Evolutionary conservation across 2,113 vertebrate species (phyloP).

Genomic region (Gila orcuttii): DNA sequence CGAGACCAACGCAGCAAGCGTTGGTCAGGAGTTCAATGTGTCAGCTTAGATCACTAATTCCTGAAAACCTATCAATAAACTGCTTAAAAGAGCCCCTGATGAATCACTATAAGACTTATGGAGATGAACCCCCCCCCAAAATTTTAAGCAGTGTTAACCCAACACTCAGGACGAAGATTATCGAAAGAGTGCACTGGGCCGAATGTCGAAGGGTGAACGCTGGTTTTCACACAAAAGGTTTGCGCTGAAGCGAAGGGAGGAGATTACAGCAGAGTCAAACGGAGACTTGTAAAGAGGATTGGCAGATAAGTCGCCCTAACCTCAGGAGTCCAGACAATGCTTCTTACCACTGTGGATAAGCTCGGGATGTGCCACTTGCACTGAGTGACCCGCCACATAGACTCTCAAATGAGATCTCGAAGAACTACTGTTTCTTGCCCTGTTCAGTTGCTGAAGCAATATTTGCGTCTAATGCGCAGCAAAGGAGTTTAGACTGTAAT

Average conservation of each 20-base stretch:
- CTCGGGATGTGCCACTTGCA: conserved; percentile 63
- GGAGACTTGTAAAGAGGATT: conserved; percentile 74
- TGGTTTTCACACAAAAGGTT: neutral
- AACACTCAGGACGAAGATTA: neutral
- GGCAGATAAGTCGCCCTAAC: conserved; percentile 73
- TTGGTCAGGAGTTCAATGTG: conserved; percentile 52
- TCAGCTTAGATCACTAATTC: conserved; percentile 31
- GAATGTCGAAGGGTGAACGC: neutral
- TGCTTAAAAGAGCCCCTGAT: conserved; percentile 44
- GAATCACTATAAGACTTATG: conserved; percentile 19
- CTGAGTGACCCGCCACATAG: conserved; percentile 59
- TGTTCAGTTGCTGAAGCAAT: neutral
- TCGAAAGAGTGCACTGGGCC: neutral
- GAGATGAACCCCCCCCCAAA: neutral
- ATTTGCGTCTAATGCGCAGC: neutral
- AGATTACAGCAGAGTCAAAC: conserved; percentile 70
- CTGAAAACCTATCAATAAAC: conserved; percentile 28
- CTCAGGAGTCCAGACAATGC: conserved; percentile 73
- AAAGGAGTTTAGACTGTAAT: neutral
- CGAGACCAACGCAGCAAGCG: neutral
- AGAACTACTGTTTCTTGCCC: neutral
- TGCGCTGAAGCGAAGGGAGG: conserved; percentile 50
- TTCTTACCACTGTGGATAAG: conserved; percentile 68
- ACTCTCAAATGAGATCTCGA: neutral
- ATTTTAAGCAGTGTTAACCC: neutral